Evolutionary conservation across 2,888 invertebrate genomes (phyloP), one percentile per base, ranked within the genome.

Genomic region (Monoplex corrugatus): DNA sequence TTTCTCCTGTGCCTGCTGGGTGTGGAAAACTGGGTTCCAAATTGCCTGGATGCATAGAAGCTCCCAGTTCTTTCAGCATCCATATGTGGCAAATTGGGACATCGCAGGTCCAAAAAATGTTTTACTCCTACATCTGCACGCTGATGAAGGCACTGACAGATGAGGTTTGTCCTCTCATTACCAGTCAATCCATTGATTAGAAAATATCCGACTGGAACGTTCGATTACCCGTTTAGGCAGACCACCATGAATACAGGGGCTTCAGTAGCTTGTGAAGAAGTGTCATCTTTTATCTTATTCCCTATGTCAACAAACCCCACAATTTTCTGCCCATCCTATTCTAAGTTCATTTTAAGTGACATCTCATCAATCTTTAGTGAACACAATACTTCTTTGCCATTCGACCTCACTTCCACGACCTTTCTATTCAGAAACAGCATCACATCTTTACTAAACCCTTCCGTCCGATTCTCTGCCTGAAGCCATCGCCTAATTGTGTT

Each of bases 11-110:
- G n/a, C n/a, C n/a, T 23, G n/a, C 28, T 19, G 45, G 84, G 6
- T 84, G 84, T 13, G 45, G 57, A 28, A 84, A 84, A 1, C 84
- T 84, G 8, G 84, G 84, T n/a, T 84, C 84, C 28, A 84, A n/a
- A n/a, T 75, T 75, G 23, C n/a, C 75, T 16, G 75, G 75, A 1
- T 75, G 32, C n/a, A 75, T 75, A n/a, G 19, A 75, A 38, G 75
- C 75, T 35, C 75, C 75, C 19, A 75, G 0, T 28, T n/a, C 75
- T 38, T 28, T 75, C 19, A 75, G n/a, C 75, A 75, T 75, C 16
- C 16, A 13, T 0, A 57, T 57, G 23, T 2, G 57, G 23, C 13
- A 13, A 13, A 68, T 40, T 40, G 86, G 43, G 32, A 63, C 86
- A 63, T 86, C 68, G 68, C 72, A 72, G 28, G 86, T 86, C 35